Evolutionary conservation across 2,113 vertebrate species (phyloP).

Genomic region (Leptocoma aspasia): DNA sequence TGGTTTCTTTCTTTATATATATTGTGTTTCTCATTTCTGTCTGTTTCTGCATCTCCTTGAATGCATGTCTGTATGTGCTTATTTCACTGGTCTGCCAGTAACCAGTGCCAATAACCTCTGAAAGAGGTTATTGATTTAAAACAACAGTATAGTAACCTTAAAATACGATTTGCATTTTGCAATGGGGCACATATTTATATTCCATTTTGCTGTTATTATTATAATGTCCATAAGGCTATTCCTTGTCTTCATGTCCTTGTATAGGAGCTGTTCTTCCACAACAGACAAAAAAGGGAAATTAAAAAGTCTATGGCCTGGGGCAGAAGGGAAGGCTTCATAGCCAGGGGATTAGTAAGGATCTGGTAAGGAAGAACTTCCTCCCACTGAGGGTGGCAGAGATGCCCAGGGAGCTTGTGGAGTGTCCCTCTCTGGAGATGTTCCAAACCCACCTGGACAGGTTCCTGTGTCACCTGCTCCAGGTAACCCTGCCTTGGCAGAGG

Average conservation of each 20-base stretch:
- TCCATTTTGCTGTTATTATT: not conserved
- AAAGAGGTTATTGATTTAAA: not conserved
- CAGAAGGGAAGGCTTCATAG: not conserved
- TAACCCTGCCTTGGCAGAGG: not conserved
- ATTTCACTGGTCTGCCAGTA: not conserved
- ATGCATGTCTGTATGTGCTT: not conserved
- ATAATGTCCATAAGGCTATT: not conserved
- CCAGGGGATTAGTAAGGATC: not conserved
- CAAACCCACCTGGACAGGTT: not conserved
- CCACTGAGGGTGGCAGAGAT: not conserved
- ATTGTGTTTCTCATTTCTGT: not conserved
- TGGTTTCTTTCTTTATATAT: not conserved
- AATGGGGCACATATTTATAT: not conserved
- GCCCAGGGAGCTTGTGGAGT: not conserved
- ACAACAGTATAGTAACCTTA: not conserved
- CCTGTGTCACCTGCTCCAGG: not conserved
- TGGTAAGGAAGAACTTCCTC: not conserved
- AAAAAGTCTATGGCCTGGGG: not conserved
- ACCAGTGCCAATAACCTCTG: too few species aligned
- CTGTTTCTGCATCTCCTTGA: not conserved
- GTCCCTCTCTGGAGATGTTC: not conserved
- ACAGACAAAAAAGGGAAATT: not conserved
- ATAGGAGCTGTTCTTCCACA: not conserved
- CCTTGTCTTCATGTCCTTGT: not conserved
- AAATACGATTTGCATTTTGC: not conserved